phyloP scores from a whole-genome alignment of 2,888 invertebrate species.

The Lepidochitona cinerea region DNA sequence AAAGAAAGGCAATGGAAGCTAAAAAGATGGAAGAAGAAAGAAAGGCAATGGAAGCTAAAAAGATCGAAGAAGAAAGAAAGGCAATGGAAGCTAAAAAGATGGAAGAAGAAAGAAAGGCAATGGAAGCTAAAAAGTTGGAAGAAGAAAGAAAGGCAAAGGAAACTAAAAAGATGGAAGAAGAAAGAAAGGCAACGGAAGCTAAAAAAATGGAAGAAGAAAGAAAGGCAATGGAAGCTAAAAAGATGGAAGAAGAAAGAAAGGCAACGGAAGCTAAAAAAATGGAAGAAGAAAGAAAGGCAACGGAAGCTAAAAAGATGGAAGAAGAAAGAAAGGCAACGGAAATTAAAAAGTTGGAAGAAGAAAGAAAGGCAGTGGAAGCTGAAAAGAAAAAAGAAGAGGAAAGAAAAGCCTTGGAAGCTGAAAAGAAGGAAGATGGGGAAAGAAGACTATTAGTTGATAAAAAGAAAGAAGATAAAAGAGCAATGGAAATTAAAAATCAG shows the following conservation, averaged over 20 bases:
- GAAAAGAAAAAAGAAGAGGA: conserved; percentile 6
- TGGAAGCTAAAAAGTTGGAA: neutral
- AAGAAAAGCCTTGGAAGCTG: conserved; percentile 4
- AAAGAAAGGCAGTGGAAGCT: conserved; percentile 15
- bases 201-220: conserved; percentile 6
- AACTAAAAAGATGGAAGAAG: neutral
- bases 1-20: conserved; percentile 9
- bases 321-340: neutral
- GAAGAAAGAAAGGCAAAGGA: neutral
- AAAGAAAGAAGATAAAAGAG: neutral
- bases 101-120: neutral
- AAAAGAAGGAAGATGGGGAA: conserved; percentile 23
- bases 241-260: neutral
- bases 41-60: neutral
- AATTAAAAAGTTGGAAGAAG: neutral
- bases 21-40: neutral
- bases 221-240: neutral
- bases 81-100: neutral
- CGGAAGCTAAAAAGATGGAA: neutral
- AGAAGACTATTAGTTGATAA: conserved; percentile 9
- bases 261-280: conserved; percentile 7
- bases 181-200: conserved; percentile 8
- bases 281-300: conserved; percentile 1
- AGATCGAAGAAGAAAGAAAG: neutral
- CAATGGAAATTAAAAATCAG: neutral